phyloP scores from a whole-genome alignment of 2,113 vertebrate genomes.

The Apodemus sylvaticus region DNA sequence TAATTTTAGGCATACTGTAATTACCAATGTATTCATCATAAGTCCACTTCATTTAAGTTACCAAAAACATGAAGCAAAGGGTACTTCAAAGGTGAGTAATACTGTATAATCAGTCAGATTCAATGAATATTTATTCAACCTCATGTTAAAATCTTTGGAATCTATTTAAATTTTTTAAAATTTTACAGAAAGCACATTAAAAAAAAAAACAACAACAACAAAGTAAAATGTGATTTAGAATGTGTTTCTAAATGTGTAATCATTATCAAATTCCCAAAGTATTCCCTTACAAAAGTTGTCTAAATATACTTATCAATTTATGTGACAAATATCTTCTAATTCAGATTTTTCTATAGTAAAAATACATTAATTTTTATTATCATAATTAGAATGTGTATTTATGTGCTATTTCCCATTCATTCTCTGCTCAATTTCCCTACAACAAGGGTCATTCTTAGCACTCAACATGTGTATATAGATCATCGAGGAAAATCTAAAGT shows the following conservation, averaged over 20 bases:
- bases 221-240: not conserved
- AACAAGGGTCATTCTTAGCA: not conserved
- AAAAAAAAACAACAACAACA: not conserved
- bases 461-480: not conserved
- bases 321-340: not conserved
- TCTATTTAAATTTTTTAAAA: not conserved
- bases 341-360: not conserved
- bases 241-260: not conserved
- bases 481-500: not conserved
- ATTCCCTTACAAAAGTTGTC: not conserved
- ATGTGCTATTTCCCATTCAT: not conserved
- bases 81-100: not conserved
- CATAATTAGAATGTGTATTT: not conserved
- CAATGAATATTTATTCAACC: not conserved
- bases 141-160: not conserved
- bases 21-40: not conserved
- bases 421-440: not conserved
- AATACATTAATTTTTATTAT: not conserved
- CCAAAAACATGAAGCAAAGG: not conserved
- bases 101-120: not conserved
- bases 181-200: not conserved
- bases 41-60: not conserved
- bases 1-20: not conserved
- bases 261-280: not conserved
- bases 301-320: not conserved